Evolutionary conservation across 2,888 invertebrate genomes (phyloP), one percentile per base, ranked within the genome.

Genomic region (Eupelmus urozonus): DNA sequence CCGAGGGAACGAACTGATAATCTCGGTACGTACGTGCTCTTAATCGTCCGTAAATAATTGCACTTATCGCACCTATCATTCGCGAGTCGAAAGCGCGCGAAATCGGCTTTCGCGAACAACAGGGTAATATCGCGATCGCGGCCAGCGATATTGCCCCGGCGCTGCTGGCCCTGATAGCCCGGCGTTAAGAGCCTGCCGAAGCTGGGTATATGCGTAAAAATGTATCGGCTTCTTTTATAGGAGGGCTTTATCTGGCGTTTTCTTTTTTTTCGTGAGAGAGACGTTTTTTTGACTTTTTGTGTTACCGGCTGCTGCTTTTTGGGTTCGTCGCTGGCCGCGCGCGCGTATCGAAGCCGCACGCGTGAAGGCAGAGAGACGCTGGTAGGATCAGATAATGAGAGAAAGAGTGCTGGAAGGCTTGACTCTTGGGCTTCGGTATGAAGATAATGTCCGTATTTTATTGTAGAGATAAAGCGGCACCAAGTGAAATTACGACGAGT

Each of bases 1-100:
- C 60, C 69, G 53, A 69, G n/a, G n/a, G n/a, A 53, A 75, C 60
- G 42, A 75, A 67, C 60, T 53, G 71, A 77, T 72, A 71, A 77
- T 71, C 76, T 55, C 42, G n/a, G 20, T 1, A 20, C 63, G 53
- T 23, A 18, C 67, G 85, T 86, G 84, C 85, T 88, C 87, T 89
- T 89, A 89, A 89, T 89, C 89, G 88, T 88, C 85, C 88, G 88
- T 89, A 87, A 89, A 88, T 88, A 89, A 89, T 89, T 88, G 87
- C 88, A 87, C 88, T 89, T 88, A 89, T 89, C 88, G 86, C 89
- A 88, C 88, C 87, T 89, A 87, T 87, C 86, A 84, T 86, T 87
- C 85, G 84, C 77, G 84, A 82, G 81, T 83, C 84, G 83, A 75
- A 83, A 82, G 82, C 82, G 85, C 85, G 84, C 84, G 84, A 82